Base-by-base conservation (phyloP, 2,113 vertebrate species). In the Mesitornis unicolor region DNA sequence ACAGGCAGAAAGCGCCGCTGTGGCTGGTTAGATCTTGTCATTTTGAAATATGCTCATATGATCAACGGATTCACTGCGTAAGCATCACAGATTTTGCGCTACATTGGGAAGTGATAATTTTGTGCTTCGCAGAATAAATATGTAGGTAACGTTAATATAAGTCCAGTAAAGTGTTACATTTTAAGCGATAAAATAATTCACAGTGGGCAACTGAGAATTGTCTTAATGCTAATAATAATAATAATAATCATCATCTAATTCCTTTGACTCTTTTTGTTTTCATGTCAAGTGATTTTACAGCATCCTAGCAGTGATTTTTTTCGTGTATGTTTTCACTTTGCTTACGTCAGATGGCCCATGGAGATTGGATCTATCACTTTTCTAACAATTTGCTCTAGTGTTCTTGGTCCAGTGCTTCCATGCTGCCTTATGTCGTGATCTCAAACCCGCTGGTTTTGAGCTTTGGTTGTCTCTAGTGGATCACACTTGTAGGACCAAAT, bases 51-150 rank as follows among this genome's bases (percentile, higher is more conserved):
- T 5, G 99, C 99, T 42, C 99, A 99, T 94, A 99, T 99, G 99
- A 98, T 99, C 95, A 99, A 99, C 54, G 99, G 99, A 84, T 99
- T 99, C 96, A 99, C 99, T 12, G 99, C 98, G 99, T 99, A 98
- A 99, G 99, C 97, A 87, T 93, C 92, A 96, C 68, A 88, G 97
- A 96, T 97, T 97, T 97, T 95, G 95, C 64, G 81, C 95, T 97
- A 97, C 96, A 95, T 94, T 97, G 82, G 96, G 96, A 97, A 96
- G 92, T 53, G 94, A 94, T 97, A 95, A 96, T 95, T 97, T 96
- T 97, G 94, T 96, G 91, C 93, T 92, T 92, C 91, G 75, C 94
- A 95, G 95, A 97, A 91, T 97, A 97, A 97, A 97, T 97, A 97
- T 95, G 97, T 97, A 97, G 97, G 96, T 97, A 97, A 97, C 95